Conservation (phyloP, 2,797 vertebrate genomes). For the Sebastiscus albofasciatus region DNA sequence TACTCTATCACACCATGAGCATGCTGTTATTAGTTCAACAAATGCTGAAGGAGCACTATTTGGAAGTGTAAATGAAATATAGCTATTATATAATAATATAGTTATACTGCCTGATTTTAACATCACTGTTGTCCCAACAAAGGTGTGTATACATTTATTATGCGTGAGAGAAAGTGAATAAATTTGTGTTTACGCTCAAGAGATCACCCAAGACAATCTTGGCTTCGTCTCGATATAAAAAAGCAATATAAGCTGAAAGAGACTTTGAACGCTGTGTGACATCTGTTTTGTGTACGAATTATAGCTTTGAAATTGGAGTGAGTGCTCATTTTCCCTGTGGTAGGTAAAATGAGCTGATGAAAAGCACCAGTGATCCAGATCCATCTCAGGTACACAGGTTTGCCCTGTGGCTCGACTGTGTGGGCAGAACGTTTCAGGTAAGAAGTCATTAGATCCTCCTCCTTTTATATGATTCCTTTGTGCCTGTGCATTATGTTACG, state of each 20-base stretch:
- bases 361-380: slow-evolving; percentile 49
- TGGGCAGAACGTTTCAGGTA: slow-evolving; percentile 23
- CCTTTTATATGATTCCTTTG: slow-evolving; percentile 29
- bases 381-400: slow-evolving; percentile 38
- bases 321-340: slow-evolving; percentile 78
- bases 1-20: slow-evolving; percentile 30
- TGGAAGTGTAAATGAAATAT: slow-evolving; percentile 36
- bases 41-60: slow-evolving; percentile 8
- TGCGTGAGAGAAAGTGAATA: slow-evolving; percentile 59
- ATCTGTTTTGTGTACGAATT: slow-evolving; percentile 85
- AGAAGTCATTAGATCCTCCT: slow-evolving; percentile 39
- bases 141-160: slow-evolving; percentile 45
- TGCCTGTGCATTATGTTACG: slow-evolving; percentile 14
- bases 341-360: slow-evolving; percentile 78
- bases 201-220: slow-evolving; percentile 55
- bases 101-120: slow-evolving; percentile 2
- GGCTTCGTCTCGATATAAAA: slow-evolving; percentile 54
- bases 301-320: slow-evolving; percentile 71
- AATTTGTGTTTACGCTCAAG: slow-evolving; percentile 71
- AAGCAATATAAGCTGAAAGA: slow-evolving; percentile 51
- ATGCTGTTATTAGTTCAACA: slow-evolving; percentile 42
- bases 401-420: slow-evolving; percentile 13
- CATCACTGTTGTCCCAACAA: slow-evolving; percentile 59
- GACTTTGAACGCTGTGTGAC: slow-evolving; percentile 71
- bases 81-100: slow-evolving; percentile 27